Evolutionary conservation across 2,113 vertebrate genomes (phyloP), one percentile per base, ranked within the genome.

Genomic region (Nipponia nippon): DNA sequence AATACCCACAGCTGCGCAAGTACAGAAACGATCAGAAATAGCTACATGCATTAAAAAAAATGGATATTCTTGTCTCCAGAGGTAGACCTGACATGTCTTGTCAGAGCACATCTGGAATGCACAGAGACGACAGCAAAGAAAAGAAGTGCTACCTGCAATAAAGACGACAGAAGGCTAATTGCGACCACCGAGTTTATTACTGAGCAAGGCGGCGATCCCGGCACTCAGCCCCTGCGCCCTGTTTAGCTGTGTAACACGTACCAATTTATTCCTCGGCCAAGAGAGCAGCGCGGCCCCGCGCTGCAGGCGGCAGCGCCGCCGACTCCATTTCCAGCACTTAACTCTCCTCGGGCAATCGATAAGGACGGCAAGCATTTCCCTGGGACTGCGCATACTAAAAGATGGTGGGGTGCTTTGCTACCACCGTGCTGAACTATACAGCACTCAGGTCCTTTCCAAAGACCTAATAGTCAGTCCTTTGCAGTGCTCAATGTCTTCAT

Each of bases 271-370:
- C 52, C 83, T n/a, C 0, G 0, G 30, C 29, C 47, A 12, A 22
- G 69, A 77, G 56, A 46, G 52, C 46, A 59, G 38, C 2, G 0
- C 0, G 2, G 34, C 53, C 53, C 55, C 63, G 36, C 17, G 6
- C 67, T 13, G 61, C 55, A 11, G 73, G 56, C 7, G 9, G 62
- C 14, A 55, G 40, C 2, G 3, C 21, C 0, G 2, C 47, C 2
- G 3, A 4, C 58, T 83, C 44, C 42, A 30, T 19, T 32, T 22
- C 92, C 87, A 89, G 63, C 77, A 56, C 92, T 81, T 26, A 34
- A 19, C 72, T 73, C 49, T 36, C 81, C 77, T 15, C 0, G 0
- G 30, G 58, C 8, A 10, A 17, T 83, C 2, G 0, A 22, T 46
- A 8, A 38, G 76, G 67, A 83, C 4, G 5, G 9, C 5, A 13